phyloP scores from a whole-genome alignment of 2,797 vertebrate genomes.

The Cryptoblepharus egeriae region DNA sequence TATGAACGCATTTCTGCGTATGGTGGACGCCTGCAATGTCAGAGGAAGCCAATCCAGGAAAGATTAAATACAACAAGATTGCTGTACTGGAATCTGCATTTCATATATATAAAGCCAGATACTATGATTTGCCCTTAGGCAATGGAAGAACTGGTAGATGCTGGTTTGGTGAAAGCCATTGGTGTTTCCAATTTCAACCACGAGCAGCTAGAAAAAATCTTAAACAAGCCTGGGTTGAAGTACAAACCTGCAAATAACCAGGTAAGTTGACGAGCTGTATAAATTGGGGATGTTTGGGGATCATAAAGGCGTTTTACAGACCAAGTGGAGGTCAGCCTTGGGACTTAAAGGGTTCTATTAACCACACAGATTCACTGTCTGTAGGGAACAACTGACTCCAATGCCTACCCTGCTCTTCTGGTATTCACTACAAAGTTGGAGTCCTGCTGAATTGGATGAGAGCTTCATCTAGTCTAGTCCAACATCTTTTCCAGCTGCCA shows the following conservation, averaged over 20 bases:
- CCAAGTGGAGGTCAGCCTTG: not conserved
- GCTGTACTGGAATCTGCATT: not conserved
- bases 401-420: not conserved
- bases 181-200: conserved; percentile 95
- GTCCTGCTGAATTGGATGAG: too few relatives aligned
- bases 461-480: too few relatives aligned
- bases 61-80: not conserved
- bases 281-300: not conserved
- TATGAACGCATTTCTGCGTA: not conserved
- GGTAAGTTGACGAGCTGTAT: conserved; percentile 72
- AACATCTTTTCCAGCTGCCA: too few relatives aligned
- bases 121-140: conserved; percentile 71
- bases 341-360: not conserved
- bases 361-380: not conserved
- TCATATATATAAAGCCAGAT: not conserved
- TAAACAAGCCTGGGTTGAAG: conserved; percentile 93
- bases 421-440: too few relatives aligned
- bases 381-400: not conserved
- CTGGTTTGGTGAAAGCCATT: conserved; percentile 90
- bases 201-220: conserved; percentile 86
- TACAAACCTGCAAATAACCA: conserved; percentile 93
- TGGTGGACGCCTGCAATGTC: too few relatives aligned
- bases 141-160: conserved; percentile 92
- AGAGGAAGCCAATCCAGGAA: not conserved
- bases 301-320: not conserved